Percentiles rank a stretch among this genome's conserved stretches.
Evolutionary conservation across 2,113 vertebrate genomes (phyloP).

Genomic region (Oryzias celebensis): DNA sequence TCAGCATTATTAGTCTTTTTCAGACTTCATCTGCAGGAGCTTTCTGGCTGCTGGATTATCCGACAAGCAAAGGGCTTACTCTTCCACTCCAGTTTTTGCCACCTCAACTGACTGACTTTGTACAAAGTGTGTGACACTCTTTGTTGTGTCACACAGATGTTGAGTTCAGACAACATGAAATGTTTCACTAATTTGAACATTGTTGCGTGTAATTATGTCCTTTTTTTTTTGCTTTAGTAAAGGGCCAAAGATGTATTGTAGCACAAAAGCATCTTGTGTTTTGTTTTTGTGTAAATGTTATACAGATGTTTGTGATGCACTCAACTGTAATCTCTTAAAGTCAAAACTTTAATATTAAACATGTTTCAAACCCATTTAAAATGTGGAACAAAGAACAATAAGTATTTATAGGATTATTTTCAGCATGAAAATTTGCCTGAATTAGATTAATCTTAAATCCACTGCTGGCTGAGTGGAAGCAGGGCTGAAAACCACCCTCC

Average conservation of each 20-base stretch:
- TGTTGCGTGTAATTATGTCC: not conserved
- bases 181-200: conserved; percentile 7
- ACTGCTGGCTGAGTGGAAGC: conserved; percentile 25
- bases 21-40: conserved; percentile 77
- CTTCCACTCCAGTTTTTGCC: conserved; percentile 58
- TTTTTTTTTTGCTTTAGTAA: not conserved
- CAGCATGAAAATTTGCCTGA: conserved; percentile 3
- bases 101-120: conserved; percentile 57
- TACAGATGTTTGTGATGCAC: too few species aligned
- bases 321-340: too few species aligned
- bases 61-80: conserved; percentile 76
- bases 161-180: conserved; percentile 15
- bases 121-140: conserved; percentile 11
- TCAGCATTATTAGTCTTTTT: conserved; percentile 76
- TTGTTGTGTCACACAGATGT: conserved; percentile 21
- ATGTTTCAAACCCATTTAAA: too few species aligned
- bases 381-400: conserved; percentile 3
- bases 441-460: conserved; percentile 19
- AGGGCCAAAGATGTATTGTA: not conserved
- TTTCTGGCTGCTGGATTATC: conserved; percentile 78
- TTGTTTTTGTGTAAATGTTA: too few species aligned
- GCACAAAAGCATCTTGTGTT: too few species aligned
- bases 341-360: too few species aligned
- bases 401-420: conserved; percentile 1
- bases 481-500: conserved; percentile 25